Base-by-base conservation (phyloP, 2,888 invertebrate species). In the Metacarcinus magister region DNA sequence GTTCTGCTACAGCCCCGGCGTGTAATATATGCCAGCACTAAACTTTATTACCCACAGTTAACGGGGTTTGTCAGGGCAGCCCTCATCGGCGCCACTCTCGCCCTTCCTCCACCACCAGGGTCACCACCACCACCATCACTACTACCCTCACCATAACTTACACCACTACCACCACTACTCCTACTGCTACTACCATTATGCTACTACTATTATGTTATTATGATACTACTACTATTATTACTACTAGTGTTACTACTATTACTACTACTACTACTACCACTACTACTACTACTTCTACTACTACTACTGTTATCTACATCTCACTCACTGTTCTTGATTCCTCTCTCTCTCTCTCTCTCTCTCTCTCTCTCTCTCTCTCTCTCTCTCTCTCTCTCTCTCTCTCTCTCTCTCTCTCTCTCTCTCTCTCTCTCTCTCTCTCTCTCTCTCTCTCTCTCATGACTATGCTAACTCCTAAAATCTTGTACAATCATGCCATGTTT, bases 31-130 rank as follows among this genome's bases (percentile, higher is more conserved):
- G 94, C 94, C 87, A 32, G 89, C 94, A 94, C 48, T 94, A 87
- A 89, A 94, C 89, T 94, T 94, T 94, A 94, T 94, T 94, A 89
- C 94, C 94, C 46, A 48, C 94, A 94, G 94, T 94, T 94, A 94
- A 94, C 94, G 94, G 94, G 94, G 94, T 94, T 94, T 94, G 94
- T 94, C 94, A 94, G 94, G 89, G 44, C 67, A 89, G 48, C 94
- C 89, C 46, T 32, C 87, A 89, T 43, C 93, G 44, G n/a, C 67
- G 19, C 60, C 39, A 28, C 60, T 60, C 93, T 60, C 67, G 13
- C 39, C 67, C 67, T 10, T 60, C n/a, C 46, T 28, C 82, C 10
- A 7, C 32, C 16, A 4, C 32, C 19, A 2, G 13, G 28, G 5
- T 48, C 28, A 7, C n/a, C 23, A 44, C 94, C 4, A 10, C 87